These are phyloP conservation scores for Corythaixoides concolor DNA, from an alignment of 2,113 vertebrate species.

Conservation along the genomic window DNA sequence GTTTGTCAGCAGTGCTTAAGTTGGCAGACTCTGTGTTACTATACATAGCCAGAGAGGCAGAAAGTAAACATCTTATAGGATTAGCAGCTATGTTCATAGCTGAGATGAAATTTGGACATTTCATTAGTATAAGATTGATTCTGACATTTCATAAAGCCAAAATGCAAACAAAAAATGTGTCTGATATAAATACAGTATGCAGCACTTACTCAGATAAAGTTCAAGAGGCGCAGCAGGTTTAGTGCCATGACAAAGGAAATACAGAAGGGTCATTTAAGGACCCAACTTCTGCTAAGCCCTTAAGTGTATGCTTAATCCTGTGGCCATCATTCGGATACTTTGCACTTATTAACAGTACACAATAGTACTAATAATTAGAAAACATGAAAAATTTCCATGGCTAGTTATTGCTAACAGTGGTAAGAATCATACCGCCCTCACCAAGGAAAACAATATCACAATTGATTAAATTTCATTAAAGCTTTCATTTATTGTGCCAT, in stretches of 20 bases:
- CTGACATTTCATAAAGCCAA: slow-evolving; percentile 71
- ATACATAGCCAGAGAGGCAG: slow-evolving; percentile 56
- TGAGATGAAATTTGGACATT: slow-evolving; percentile 69
- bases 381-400: neutral
- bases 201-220: slow-evolving; percentile 59
- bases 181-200: slow-evolving; percentile 57
- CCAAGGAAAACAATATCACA: neutral
- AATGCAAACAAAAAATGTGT: slow-evolving; percentile 64
- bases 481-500: neutral
- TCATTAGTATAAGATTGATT: slow-evolving; percentile 66
- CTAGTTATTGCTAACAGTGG: neutral
- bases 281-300: neutral
- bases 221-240: slow-evolving; percentile 52
- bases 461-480: neutral
- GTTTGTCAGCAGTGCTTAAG: slow-evolving; percentile 56
- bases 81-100: slow-evolving; percentile 57
- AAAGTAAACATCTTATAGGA: slow-evolving; percentile 63
- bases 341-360: neutral
- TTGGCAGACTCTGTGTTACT: slow-evolving; percentile 55
- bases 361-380: neutral
- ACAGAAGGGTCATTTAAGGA: slow-evolving; percentile 47
- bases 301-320: neutral
- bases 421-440: neutral
- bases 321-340: neutral
- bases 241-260: slow-evolving; percentile 52